A percentile compares a stretch with the other conserved stretches of the same genome.
Conservation (phyloP, 1,140 invertebrate species). For the Phymorhynchus buccinoides region DNA sequence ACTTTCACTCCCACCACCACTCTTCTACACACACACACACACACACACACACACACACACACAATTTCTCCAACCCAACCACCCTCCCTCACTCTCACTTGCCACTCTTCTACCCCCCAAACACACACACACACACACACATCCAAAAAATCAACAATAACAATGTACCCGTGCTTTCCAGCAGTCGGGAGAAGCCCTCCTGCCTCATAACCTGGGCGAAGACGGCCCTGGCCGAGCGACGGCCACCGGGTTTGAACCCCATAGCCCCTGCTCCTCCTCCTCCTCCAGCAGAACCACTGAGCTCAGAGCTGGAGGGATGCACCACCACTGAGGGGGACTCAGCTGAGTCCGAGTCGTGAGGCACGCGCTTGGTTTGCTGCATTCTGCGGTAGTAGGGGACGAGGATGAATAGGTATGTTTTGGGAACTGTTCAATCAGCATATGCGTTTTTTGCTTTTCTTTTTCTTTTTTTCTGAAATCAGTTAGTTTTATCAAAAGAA, state of each 20-base stretch:
- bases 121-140: conserved; percentile 24
- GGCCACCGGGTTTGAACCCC: not conserved
- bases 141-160: no score
- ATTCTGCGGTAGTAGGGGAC: not conserved
- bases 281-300: not conserved
- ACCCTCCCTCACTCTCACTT: no score
- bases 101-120: no score
- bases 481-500: no score
- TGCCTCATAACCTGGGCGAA: conserved; percentile 43
- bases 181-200: conserved; percentile 44
- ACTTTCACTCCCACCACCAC: no score
- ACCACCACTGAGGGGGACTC: not conserved
- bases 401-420: no score
- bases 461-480: no score
- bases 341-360: not conserved
- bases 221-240: conserved; percentile 29
- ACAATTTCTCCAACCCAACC: no score
- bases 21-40: no score
- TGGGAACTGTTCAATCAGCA: no score
- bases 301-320: not conserved
- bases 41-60: no score
- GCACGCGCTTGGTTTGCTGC: not conserved
- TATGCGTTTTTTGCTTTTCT: no score
- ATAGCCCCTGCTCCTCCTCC: not conserved
- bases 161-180: conserved; percentile 23